Percentiles rank a stretch among this genome's conserved stretches.
phyloP scores from a whole-genome alignment of 2,113 vertebrate species.

The human region GRCh38 chr18:63675501-63676000 shows the following conservation, averaged over 20 bases:
- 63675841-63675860: too few species aligned
- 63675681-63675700: too few species aligned
- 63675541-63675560: neutral
- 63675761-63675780: too few species aligned
- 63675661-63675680: neutral
- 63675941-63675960: neutral
- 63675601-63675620: neutral
- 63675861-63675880: neutral
- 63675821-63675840: too few species aligned
- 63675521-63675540: neutral
- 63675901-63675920: neutral
- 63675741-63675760: too few species aligned
- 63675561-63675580: neutral
- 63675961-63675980: neutral
- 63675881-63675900: neutral
- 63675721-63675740: too few species aligned
- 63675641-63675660: neutral
- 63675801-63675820: too few species aligned
- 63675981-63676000: neutral
- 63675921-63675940: neutral
- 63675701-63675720: too few species aligned
- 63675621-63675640: neutral
- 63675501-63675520: neutral
- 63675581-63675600: neutral
- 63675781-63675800: too few species aligned